Conservation (phyloP, 2,113 vertebrate genomes). For the Notarius lentiginosus region DNA sequence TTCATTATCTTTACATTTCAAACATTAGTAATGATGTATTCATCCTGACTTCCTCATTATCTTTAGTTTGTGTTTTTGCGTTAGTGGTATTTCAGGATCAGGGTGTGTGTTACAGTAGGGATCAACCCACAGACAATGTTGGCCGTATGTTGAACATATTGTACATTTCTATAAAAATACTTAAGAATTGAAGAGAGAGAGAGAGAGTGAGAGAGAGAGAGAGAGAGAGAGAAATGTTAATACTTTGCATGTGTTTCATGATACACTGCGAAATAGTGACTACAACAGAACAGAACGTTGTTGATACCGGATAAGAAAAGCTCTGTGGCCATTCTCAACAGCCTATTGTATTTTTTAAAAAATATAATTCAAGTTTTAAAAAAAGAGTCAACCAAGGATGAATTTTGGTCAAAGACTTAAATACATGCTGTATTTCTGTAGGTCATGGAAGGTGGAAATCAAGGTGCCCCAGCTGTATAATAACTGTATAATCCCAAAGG, state of each 20-base stretch:
- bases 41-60: conserved; percentile 26
- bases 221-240: neutral
- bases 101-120: conserved; percentile 20
- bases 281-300: conserved; percentile 13
- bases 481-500: conserved; percentile 69
- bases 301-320: conserved; percentile 26
- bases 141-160: conserved; percentile 32
- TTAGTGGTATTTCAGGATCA: conserved; percentile 22
- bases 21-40: conserved; percentile 25
- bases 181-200: neutral
- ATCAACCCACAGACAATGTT: conserved; percentile 17
- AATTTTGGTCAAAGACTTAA: neutral
- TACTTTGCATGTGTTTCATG: conserved; percentile 31
- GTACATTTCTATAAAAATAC: conserved; percentile 17
- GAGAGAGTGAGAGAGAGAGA: conserved; percentile 3
- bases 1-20: conserved; percentile 46
- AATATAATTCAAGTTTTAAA: neutral
- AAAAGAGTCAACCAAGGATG: conserved; percentile 4
- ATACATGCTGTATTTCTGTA: conserved; percentile 43
- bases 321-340: neutral
- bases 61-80: conserved; percentile 26
- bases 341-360: neutral
- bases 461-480: conserved; percentile 49
- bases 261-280: conserved; percentile 8
- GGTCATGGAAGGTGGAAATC: conserved; percentile 65